A percentile compares a stretch with the other conserved stretches of the same genome.
Conservation (phyloP, 2,797 vertebrate genomes). For the Neostethus bicornis region DNA sequence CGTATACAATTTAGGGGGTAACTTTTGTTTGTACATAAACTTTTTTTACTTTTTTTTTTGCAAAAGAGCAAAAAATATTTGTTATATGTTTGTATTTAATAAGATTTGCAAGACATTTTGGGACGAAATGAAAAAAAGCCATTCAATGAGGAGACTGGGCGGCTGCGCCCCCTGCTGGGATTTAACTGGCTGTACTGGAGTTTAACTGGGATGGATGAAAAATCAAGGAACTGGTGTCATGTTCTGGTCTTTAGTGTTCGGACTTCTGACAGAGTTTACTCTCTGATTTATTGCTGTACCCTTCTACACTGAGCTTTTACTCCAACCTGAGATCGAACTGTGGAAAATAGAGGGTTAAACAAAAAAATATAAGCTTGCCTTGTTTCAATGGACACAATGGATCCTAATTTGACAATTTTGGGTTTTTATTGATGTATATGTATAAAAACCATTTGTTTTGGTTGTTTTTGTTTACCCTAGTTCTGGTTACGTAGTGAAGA, state of each 20-base stretch:
- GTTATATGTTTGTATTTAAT: conserved; percentile 13
- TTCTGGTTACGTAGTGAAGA: conserved; percentile 35
- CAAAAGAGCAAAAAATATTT: conserved; percentile 3
- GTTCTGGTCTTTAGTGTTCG: conserved; percentile 15
- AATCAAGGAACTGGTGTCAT: conserved; percentile 33
- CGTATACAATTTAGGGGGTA: conserved; percentile 16
- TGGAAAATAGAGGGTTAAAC: conserved; percentile 33
- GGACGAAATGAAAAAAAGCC: conserved; percentile 25
- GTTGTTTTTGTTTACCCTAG: conserved; percentile 17
- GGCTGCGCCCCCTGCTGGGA: conserved; percentile 77
- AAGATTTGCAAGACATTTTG: conserved; percentile 22
- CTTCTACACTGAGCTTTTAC: conserved; percentile 5
- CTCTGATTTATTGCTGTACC: conserved; percentile 34
- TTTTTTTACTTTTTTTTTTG: conserved; percentile 8
- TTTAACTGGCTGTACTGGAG: conserved; percentile 69
- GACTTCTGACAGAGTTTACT: conserved; percentile 30
- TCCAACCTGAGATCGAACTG: conserved; percentile 7
- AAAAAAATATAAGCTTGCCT: conserved; percentile 35
- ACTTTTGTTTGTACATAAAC: conserved; percentile 1
- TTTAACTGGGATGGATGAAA: conserved; percentile 51
- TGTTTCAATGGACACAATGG: conserved; percentile 14
- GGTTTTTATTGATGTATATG: conserved; percentile 28
- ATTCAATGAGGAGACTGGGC: conserved; percentile 36
- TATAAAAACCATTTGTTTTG: conserved; percentile 22
- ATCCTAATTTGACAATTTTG: conserved; percentile 26